A percentile compares a stretch with the other conserved stretches of the same genome.
Conservation (phyloP, 2,888 invertebrate genomes). For the Xanthorhoe spadicearia region DNA sequence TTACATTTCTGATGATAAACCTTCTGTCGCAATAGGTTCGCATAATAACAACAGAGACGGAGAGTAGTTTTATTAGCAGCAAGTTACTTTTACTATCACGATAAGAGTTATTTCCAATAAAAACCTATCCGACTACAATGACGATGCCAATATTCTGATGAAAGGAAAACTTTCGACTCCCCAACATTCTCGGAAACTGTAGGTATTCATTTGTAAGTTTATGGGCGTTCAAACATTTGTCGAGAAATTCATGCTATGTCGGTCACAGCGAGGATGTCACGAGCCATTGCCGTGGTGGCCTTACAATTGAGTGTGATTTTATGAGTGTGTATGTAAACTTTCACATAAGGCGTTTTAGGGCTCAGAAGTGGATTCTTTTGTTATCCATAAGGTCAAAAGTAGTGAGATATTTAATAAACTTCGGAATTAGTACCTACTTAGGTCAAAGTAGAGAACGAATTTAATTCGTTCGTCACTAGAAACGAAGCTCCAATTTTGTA, state of each 20-base stretch:
- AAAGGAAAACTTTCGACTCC: constrained; percentile 9
- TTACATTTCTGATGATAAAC: background rate
- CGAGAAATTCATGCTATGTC: constrained; percentile 35
- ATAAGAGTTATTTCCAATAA: no score
- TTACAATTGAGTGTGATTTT: constrained; percentile 38
- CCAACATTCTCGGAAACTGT: constrained; percentile 10
- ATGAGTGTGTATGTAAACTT: constrained; percentile 39
- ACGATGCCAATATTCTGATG: constrained; percentile 7
- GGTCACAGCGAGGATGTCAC: constrained; percentile 40
- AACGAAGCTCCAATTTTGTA: no score
- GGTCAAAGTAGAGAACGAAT: no score
- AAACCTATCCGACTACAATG: background rate
- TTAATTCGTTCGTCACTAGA: no score
- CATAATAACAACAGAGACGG: background rate
- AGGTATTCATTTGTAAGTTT: constrained; percentile 24
- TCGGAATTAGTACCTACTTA: background rate
- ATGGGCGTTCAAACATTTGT: constrained; percentile 36
- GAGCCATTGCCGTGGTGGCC: constrained; percentile 37
- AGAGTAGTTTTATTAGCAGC: background rate
- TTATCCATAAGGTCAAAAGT: background rate
- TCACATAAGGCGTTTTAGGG: constrained; percentile 28
- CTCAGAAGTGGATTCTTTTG: background rate
- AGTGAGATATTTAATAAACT: background rate
- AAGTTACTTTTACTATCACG: background rate
- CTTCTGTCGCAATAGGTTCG: background rate